Evolutionary conservation across 2,888 invertebrate species (phyloP).

Genomic region (Papilio demoleus): DNA sequence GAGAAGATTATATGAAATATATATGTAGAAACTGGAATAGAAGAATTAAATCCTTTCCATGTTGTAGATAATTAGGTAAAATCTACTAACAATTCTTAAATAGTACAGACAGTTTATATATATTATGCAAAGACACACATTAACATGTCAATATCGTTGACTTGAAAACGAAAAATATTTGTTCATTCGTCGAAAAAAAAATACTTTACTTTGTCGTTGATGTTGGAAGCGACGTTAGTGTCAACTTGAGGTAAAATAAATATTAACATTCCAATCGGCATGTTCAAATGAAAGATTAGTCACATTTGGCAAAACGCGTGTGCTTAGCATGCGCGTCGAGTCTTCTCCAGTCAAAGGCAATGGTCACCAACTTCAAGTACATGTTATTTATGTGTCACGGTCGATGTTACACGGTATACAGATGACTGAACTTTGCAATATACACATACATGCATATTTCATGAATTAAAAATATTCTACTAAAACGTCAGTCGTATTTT

Average conservation of each 20-base stretch:
- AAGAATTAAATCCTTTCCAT: too few relatives aligned
- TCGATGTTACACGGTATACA: conserved; percentile 43
- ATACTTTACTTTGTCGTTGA: not conserved
- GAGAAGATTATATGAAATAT: too few relatives aligned
- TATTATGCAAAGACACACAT: not conserved
- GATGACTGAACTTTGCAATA: conserved; percentile 46
- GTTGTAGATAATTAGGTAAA: too few relatives aligned
- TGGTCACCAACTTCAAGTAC: conserved; percentile 55
- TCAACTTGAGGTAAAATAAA: conserved; percentile 38
- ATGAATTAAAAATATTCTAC: conserved; percentile 1
- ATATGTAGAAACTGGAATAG: too few relatives aligned
- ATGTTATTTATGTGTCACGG: conserved; percentile 64
- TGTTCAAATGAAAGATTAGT: conserved; percentile 59
- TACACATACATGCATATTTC: conserved; percentile 25
- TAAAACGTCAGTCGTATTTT: not conserved
- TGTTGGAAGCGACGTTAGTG: conserved; percentile 29
- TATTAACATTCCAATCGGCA: conserved; percentile 42
- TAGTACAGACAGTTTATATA: not conserved
- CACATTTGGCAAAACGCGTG: conserved; percentile 53
- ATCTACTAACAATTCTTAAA: not conserved
- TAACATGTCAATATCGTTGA: not conserved
- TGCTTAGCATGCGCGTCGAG: conserved; percentile 57
- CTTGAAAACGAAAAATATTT: conserved; percentile 25
- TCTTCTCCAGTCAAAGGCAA: conserved; percentile 55
- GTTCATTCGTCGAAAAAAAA: not conserved